phyloP scores from a whole-genome alignment of 2,797 vertebrate species.

The Balearica regulorum region DNA sequence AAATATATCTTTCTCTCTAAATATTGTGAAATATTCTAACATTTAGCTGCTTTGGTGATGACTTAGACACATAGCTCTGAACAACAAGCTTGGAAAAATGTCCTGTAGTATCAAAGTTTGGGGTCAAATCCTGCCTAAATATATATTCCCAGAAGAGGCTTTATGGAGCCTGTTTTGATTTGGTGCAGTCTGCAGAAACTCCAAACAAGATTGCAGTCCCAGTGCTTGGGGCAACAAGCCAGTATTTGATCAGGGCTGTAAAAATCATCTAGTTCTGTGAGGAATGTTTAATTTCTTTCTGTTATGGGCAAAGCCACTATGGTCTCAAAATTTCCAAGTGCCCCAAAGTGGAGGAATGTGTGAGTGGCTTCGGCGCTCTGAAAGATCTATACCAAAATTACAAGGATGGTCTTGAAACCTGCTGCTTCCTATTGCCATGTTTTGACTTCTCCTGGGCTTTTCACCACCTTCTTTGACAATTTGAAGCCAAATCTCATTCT shows the following conservation, averaged over 20 bases:
- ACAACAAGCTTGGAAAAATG: background rate
- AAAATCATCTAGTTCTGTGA: background rate
- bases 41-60: background rate
- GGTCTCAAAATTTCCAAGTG: background rate
- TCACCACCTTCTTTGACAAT: background rate
- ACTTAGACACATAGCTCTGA: background rate
- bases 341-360: background rate
- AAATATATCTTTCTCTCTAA: background rate
- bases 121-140: background rate
- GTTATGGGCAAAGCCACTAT: background rate
- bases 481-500: background rate
- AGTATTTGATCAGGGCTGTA: background rate
- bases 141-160: background rate
- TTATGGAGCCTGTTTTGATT: background rate
- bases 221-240: rapidly evolving
- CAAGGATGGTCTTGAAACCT: background rate
- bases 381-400: background rate
- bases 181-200: background rate
- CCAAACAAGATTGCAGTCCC: background rate
- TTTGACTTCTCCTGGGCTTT: background rate
- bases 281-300: background rate
- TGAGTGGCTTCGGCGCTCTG: background rate
- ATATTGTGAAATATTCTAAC: background rate
- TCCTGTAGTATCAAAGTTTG: background rate
- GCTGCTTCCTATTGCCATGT: background rate